Conservation (phyloP, 1,140 invertebrate genomes). For the Lamellibrachia luymesi region DNA sequence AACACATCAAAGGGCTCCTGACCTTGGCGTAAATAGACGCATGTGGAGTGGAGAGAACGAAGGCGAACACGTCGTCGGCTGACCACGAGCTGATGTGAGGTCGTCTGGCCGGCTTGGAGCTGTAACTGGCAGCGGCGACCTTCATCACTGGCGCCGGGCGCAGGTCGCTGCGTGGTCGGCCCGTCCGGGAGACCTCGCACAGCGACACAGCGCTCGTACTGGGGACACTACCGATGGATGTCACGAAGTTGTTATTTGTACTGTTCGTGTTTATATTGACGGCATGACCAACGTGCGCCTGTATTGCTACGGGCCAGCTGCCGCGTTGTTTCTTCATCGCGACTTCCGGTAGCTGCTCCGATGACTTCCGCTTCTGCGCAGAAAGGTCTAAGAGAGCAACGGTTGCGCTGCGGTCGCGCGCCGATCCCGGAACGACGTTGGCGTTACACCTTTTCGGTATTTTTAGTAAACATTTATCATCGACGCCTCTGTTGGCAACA, state of each 20-base stretch:
- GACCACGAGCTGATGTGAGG: not conserved
- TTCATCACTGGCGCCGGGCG: not conserved
- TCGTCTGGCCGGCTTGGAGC: not conserved
- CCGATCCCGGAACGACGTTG: not conserved
- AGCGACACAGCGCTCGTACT: not conserved
- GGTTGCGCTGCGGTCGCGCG: not conserved
- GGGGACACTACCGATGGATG: not conserved
- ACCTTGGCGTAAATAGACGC: not conserved
- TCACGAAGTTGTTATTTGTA: not conserved
- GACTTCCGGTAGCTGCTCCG: not conserved
- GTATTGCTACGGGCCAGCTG: not conserved
- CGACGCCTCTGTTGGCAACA: not conserved
- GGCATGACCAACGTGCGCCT: not conserved
- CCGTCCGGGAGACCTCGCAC: not conserved
- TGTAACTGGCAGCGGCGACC: not conserved
- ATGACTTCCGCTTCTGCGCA: not conserved
- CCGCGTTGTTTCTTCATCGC: not conserved
- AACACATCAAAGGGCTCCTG: not conserved
- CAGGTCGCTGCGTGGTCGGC: not conserved
- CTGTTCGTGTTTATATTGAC: not conserved
- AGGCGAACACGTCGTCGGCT: not conserved
- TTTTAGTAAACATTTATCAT: not conserved
- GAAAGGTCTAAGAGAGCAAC: not conserved
- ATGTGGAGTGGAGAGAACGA: not conserved
- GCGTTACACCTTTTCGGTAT: not conserved